Evolutionary conservation across 2,888 invertebrate genomes (phyloP).

Genomic region (Hyposoter dolosus): DNA sequence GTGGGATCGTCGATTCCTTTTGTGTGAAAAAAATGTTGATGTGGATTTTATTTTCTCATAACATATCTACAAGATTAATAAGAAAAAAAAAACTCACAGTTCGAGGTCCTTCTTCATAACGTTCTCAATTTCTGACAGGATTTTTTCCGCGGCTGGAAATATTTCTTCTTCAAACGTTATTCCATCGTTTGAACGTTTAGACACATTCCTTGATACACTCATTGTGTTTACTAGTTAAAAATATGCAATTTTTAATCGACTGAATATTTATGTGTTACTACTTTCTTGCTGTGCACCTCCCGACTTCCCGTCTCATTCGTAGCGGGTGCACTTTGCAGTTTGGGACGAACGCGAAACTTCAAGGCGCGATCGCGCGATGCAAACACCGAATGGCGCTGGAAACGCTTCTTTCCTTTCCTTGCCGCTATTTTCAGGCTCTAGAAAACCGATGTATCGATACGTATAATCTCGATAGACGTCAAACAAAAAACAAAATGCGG

Average conservation of each 20-base stretch:
- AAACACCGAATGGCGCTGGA: background rate
- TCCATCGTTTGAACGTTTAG: conserved; percentile 71
- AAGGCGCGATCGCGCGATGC: background rate
- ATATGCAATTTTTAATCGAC: conserved; percentile 43
- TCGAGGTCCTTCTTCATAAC: conserved; percentile 91
- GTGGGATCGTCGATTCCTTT: background rate
- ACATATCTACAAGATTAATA: background rate
- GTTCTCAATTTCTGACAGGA: conserved; percentile 91
- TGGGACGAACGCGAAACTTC: background rate
- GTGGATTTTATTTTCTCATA: background rate
- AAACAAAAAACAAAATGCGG: background rate
- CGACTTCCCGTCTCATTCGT: background rate
- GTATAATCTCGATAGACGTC: conserved; percentile 2
- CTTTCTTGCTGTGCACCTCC: conserved; percentile 66
- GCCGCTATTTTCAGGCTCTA: background rate
- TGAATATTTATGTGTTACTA: conserved; percentile 7
- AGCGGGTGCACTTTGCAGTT: background rate
- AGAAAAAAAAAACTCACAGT: conserved; percentile 88
- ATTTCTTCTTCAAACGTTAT: conserved; percentile 87
- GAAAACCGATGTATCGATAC: conserved; percentile 10
- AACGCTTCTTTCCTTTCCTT: background rate
- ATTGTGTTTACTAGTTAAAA: conserved; percentile 66
- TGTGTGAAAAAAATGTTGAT: background rate
- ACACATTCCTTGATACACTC: conserved; percentile 75
- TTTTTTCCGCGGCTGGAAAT: conserved; percentile 92